These are phyloP conservation scores for Leptinotarsa juncta DNA, from an alignment of 2,888 invertebrate species.

Conservation along the genomic window DNA sequence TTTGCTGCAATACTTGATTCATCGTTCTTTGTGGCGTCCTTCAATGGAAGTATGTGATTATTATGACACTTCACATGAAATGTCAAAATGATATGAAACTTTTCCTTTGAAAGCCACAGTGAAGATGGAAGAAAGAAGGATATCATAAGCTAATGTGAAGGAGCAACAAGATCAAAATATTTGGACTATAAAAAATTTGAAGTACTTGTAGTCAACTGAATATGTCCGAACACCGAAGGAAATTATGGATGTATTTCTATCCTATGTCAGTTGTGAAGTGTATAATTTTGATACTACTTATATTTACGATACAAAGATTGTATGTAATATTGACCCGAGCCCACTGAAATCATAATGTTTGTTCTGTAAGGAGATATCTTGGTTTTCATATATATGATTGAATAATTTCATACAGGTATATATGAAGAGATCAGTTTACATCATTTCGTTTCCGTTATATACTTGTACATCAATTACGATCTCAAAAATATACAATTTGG, in stretches of 20 bases:
- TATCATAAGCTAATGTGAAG: too few relatives aligned
- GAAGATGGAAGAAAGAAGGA: too few relatives aligned
- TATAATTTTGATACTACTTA: background rate
- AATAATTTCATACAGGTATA: background rate
- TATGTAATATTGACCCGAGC: background rate
- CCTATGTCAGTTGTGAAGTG: constrained; percentile 13
- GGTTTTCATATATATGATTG: too few relatives aligned
- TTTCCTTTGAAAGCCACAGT: too few relatives aligned
- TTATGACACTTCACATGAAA: background rate
- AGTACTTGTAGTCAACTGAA: background rate
- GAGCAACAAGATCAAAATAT: too few relatives aligned
- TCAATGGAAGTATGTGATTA: too few relatives aligned
- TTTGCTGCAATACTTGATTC: too few relatives aligned
- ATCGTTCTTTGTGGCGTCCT: too few relatives aligned
- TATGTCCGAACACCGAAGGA: background rate
- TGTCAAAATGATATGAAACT: background rate
- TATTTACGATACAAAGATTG: constrained; percentile 2
- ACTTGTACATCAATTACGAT: too few relatives aligned
- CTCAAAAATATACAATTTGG: too few relatives aligned
- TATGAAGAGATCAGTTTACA: background rate
- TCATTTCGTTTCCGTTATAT: too few relatives aligned
- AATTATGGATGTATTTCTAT: background rate
- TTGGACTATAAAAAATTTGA: too few relatives aligned
- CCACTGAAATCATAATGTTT: background rate
- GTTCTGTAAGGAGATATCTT: background rate